A percentile compares a stretch with the other conserved stretches of the same genome.
Conservation (phyloP, 2,113 vertebrate genomes). For the Gadus chalcogrammus region DNA sequence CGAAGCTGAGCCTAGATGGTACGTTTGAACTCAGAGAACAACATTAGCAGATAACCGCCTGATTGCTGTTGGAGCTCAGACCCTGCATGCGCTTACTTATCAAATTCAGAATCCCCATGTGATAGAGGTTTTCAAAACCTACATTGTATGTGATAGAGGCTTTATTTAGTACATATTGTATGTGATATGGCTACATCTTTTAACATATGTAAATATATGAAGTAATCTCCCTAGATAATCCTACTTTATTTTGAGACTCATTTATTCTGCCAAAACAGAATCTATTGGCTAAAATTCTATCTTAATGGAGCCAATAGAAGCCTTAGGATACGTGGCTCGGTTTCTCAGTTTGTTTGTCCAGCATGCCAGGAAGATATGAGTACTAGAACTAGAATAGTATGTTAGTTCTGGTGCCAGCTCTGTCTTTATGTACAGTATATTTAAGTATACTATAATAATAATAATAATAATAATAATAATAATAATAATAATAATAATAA, state of each 20-base stretch:
- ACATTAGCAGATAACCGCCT: background rate
- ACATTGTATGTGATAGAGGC: background rate
- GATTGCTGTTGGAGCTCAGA: background rate
- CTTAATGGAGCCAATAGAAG: constrained; percentile 76
- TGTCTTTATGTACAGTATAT: too few species aligned
- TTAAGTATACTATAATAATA: too few species aligned
- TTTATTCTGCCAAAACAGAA: constrained; percentile 55
- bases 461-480: too few species aligned
- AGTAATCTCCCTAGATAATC: too few species aligned
- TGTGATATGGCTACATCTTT: too few species aligned
- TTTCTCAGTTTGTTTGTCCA: constrained; percentile 76
- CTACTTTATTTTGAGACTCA: too few species aligned
- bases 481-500: too few species aligned
- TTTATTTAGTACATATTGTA: background rate
- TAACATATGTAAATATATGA: too few species aligned
- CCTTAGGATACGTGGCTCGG: constrained; percentile 70
- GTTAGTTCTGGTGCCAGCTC: too few species aligned
- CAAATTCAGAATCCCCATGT: constrained; percentile 1
- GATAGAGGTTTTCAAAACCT: background rate
- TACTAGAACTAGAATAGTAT: background rate
- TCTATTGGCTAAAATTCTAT: constrained; percentile 73
- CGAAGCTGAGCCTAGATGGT: constrained; percentile 85
- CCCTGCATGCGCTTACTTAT: constrained; percentile 11
- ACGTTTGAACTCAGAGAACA: constrained; percentile 33
- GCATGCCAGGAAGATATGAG: constrained; percentile 73